Conservation (phyloP, 2,888 invertebrate species). For the Hirtodrosophila trivittata region DNA sequence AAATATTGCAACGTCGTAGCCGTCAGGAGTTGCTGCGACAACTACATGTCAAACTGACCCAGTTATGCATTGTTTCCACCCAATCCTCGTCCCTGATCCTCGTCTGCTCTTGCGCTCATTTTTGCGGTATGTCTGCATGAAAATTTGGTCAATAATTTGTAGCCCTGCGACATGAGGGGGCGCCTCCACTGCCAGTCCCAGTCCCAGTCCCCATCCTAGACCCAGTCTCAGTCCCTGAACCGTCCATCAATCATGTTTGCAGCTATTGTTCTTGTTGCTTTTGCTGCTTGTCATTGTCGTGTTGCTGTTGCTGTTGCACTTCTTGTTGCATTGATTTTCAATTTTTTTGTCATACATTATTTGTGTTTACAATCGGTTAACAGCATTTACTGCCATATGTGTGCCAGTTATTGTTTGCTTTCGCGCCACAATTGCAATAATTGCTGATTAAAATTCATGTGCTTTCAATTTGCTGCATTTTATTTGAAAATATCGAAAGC, state of each 20-base stretch:
- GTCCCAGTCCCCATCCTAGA: neutral
- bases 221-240: neutral
- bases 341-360: conserved; percentile 48
- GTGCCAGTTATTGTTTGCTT: conserved; percentile 35
- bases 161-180: conserved; percentile 6
- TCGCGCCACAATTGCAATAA: conserved; percentile 42
- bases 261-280: conserved; percentile 23
- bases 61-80: conserved; percentile 60
- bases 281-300: conserved; percentile 42
- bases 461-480: conserved; percentile 30
- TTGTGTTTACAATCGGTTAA: conserved; percentile 64
- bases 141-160: conserved; percentile 78
- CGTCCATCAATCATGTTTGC: conserved; percentile 54
- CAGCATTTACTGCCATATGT: conserved; percentile 31
- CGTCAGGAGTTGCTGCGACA: conserved; percentile 74
- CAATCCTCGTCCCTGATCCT: conserved; percentile 1
- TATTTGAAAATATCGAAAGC: neutral
- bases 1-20: conserved; percentile 51
- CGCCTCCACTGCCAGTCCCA: neutral
- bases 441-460: conserved; percentile 49
- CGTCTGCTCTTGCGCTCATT: conserved; percentile 54
- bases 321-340: conserved; percentile 64
- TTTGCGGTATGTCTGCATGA: conserved; percentile 73
- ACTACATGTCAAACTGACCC: conserved; percentile 78
- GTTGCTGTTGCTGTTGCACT: conserved; percentile 31